Conservation (phyloP, 2,113 vertebrate genomes). For the Mandrillus leucophaeus region DNA sequence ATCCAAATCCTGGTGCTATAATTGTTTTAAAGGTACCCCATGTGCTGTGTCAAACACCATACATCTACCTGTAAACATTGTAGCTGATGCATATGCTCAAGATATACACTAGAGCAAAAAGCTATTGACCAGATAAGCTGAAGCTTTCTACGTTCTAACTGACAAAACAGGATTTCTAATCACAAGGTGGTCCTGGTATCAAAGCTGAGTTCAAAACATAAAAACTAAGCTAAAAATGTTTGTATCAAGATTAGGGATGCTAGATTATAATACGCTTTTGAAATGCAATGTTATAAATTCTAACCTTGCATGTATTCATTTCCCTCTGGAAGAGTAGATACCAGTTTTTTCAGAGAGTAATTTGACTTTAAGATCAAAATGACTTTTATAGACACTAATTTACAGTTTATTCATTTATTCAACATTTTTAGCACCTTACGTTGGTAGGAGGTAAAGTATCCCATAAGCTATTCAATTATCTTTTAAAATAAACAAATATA, state of each 20-base stretch:
- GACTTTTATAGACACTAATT: background rate
- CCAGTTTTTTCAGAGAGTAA: slow-evolving; percentile 14
- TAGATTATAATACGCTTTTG: slow-evolving; percentile 29
- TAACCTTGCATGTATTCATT: background rate
- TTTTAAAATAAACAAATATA: slow-evolving; percentile 40
- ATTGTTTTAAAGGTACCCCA: background rate
- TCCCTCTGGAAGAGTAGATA: background rate
- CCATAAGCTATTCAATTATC: background rate
- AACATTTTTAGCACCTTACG: background rate
- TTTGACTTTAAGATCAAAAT: slow-evolving; percentile 45
- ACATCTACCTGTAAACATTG: background rate
- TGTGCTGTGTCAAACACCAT: background rate
- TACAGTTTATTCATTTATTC: slow-evolving; percentile 38
- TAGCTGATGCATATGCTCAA: background rate
- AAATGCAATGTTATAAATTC: background rate
- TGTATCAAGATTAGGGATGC: background rate
- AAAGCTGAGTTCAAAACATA: background rate
- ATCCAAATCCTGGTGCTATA: background rate
- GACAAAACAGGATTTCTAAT: background rate
- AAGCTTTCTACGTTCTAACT: background rate
- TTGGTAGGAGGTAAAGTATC: background rate
- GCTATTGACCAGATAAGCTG: background rate
- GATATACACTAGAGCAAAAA: background rate
- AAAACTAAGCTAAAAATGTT: background rate
- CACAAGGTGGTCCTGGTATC: background rate